Conservation (phyloP, 2,113 vertebrate genomes). For the Struthio camelus region DNA sequence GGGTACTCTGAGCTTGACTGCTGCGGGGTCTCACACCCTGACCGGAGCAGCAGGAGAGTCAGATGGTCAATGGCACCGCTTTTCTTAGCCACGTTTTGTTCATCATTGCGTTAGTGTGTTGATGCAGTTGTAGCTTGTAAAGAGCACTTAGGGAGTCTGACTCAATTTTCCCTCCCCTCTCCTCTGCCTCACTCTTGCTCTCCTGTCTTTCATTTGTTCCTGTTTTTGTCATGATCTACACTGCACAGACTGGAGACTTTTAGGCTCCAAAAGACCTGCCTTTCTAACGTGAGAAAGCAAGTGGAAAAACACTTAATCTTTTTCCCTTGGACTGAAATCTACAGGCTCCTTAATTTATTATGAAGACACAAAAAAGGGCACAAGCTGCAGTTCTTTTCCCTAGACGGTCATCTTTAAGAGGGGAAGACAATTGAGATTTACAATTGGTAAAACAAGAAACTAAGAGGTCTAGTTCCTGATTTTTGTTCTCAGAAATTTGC, state of each 20-base stretch:
- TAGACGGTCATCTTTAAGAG: neutral
- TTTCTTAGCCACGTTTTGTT: neutral
- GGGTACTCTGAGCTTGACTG: neutral
- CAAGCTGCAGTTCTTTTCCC: neutral
- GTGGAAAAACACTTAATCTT: slow-evolving; percentile 2
- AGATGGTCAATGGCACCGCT: neutral
- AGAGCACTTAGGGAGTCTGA: neutral
- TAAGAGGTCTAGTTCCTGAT: neutral
- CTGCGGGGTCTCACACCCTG: neutral
- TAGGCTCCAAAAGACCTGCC: neutral
- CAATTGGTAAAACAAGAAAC: neutral
- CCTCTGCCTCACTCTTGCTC: neutral
- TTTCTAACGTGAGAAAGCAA: neutral
- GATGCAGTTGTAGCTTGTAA: slow-evolving; percentile 15
- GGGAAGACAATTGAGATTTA: neutral
- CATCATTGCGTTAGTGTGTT: neutral
- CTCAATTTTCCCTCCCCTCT: neutral
- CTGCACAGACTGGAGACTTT: neutral
- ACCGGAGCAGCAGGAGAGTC: neutral
- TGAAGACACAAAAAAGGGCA: neutral
- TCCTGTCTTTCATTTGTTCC: neutral
- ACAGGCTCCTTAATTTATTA: neutral
- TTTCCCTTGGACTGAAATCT: neutral
- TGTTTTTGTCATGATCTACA: neutral
- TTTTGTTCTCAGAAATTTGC: neutral